A percentile compares a stretch with the other conserved stretches of the same genome.
phyloP scores from a whole-genome alignment of 2,113 vertebrate genomes.

The Rhynchopsitta pachyrhyncha region DNA sequence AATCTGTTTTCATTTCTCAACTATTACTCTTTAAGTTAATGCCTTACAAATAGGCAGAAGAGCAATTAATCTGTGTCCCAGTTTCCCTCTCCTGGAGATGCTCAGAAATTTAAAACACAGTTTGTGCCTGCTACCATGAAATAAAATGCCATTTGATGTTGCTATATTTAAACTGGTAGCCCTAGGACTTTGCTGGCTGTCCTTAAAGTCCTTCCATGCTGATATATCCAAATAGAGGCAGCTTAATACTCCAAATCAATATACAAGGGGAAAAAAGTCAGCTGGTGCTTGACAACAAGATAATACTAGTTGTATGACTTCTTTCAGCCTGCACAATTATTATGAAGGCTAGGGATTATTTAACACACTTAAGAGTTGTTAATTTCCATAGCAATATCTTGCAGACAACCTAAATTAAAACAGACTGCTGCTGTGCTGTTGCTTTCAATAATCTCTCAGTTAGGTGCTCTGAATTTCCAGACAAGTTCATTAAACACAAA shows the following conservation, averaged over 20 bases:
- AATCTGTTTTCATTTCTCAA: not conserved
- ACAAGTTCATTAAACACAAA: conserved; percentile 53
- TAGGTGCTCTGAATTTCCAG: conserved; percentile 55
- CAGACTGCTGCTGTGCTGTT: conserved; percentile 61
- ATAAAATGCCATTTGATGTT: not conserved
- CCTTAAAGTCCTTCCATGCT: not conserved
- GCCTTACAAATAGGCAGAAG: not conserved
- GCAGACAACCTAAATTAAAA: conserved; percentile 67
- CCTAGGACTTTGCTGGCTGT: not conserved
- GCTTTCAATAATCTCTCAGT: conserved; percentile 59
- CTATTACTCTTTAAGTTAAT: not conserved
- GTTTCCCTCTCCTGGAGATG: not conserved
- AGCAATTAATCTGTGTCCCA: not conserved
- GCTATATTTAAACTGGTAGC: not conserved
- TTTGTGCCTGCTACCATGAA: not conserved
- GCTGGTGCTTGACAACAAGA: conserved; percentile 58
- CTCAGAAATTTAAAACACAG: not conserved
- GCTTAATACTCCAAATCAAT: conserved; percentile 55
- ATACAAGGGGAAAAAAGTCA: conserved; percentile 15
- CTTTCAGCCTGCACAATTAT: conserved; percentile 59
- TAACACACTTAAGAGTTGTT: conserved; percentile 70
- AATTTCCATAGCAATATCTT: conserved; percentile 65
- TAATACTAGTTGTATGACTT: conserved; percentile 48
- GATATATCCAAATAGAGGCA: not conserved
- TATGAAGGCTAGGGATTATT: conserved; percentile 59